Base-by-base conservation (phyloP, 2,888 invertebrate genomes). In the Netelia fuscicornis region DNA sequence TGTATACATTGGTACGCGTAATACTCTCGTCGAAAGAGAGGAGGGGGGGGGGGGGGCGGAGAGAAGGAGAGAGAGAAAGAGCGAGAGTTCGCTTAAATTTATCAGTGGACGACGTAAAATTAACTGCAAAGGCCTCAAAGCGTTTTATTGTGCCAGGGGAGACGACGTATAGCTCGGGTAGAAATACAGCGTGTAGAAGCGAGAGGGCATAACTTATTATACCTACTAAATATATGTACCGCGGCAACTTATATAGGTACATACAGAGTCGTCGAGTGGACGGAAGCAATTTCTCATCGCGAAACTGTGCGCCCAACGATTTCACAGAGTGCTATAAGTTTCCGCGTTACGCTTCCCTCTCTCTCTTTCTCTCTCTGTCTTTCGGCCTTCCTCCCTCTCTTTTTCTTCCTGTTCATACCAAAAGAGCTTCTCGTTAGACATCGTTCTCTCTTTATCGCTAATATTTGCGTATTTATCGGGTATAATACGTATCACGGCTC, bases 241-340 rank as follows among this genome's bases (percentile, higher is more conserved):
- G 30, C 6, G 25, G 25, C 56, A 68, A 77, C 77, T 81, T 78
- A 64, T 70, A 75, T 54, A 79, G n/a, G 58, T 23, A 64, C 37
- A 54, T 78, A 74, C 81, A 70, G 68, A 70, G 74, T 79, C 78
- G 78, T 77, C 77, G 84, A 84, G 86, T 81, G 84, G 81, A 84
- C 86, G 86, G 84, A 86, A 86, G 84, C 78, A 77, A 86, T 86
- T 81, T 86, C 86, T 86, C 84, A 85, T 79, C 70, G 74, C 44
- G 78, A 81, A 85, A 72, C 82, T 64, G 65, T 42, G 58, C 48
- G 56, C 75, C 37, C 67, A 64, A 44, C 79, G 78, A 58, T 82
- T 74, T 70, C 62, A 62, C 76, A 77, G 77, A 44, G 60, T 70
- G 83, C 76, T 65, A 54, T 71, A 71, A 76, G 75, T 84, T 84